Base-by-base conservation (phyloP, 2,888 invertebrate species). In the Tachina grossa region DNA sequence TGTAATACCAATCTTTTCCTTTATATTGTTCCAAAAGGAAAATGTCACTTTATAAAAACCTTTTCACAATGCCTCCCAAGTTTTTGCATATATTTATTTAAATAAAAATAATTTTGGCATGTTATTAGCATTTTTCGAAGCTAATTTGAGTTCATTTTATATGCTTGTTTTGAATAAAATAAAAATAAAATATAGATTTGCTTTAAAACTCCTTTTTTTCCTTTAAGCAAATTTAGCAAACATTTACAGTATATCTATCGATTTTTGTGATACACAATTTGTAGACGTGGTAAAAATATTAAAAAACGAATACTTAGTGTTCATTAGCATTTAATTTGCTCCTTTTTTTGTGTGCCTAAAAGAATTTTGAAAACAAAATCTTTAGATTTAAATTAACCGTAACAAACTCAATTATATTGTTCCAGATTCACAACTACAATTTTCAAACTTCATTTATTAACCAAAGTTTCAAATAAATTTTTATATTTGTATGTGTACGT, bases 301-400 rank as follows among this genome's bases (percentile, higher is more conserved):
- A 11, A 53, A 53, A 8, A 10, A 51, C 9, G 11, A 4, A 19
- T 11, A 53, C 5, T 51, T 51, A 2, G 9, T 51, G 16, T 10
- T 16, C 10, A 53, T 19, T 10, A n/a, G 2, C 10, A 51, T 16
- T 9, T 16, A 9, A 8, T 49, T n/a, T 51, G 6, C 19, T 11
- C 3, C 9, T 53, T 53, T 10, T 53, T 19, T 9, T 51, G 4
- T 9, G 31, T 2, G 31, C 10, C 1, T 22, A 31, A 31, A 57
- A 31, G 14, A 57, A 14, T 3, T 31, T 53, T 53, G 3, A 53
- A 8, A 9, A 19, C 19, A 19, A 53, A 22, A 53, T 10, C 53
- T 31, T 31, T 22, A 61, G 63, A 76, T 69, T 66, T 31, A 75
- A 75, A 75, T 68, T 68, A 51, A 75, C 81, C 66, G 66, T 59